Conservation (phyloP, 2,888 invertebrate genomes). For the Tridacna gigas region DNA sequence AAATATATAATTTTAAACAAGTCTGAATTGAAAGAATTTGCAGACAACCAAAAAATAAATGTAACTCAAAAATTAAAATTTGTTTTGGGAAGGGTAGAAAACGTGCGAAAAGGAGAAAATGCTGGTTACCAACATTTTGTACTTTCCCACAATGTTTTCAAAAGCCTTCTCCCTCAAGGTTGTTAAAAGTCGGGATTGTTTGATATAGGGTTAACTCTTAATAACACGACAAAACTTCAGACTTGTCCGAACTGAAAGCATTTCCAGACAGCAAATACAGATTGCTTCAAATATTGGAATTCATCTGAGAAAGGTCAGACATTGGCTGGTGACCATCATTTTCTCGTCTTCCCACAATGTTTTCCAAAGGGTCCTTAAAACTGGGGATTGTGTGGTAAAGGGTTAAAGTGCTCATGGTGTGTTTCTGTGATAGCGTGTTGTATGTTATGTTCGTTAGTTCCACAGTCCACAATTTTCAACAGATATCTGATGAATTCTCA, state of each 20-base stretch:
- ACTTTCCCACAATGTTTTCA: neutral
- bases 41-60: neutral
- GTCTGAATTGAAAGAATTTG: no score
- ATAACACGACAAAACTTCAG: no score
- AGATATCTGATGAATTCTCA: no score
- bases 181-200: neutral
- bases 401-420: neutral
- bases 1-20: neutral
- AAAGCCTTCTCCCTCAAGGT: no score
- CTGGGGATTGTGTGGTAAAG: neutral
- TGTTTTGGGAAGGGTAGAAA: neutral
- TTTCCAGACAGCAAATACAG: no score
- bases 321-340: neutral
- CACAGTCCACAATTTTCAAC: no score
- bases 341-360: neutral
- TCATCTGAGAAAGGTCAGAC: no score
- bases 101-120: neutral
- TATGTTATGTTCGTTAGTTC: no score
- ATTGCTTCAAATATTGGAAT: no score
- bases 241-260: no score
- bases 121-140: neutral
- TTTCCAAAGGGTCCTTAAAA: neutral
- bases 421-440: no score
- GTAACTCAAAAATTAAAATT: no score
- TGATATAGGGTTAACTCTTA: neutral